A percentile compares a stretch with the other conserved stretches of the same genome.
Evolutionary conservation across 2,797 vertebrate species (phyloP).

Genomic region (Hypotaenidia philippensis): DNA sequence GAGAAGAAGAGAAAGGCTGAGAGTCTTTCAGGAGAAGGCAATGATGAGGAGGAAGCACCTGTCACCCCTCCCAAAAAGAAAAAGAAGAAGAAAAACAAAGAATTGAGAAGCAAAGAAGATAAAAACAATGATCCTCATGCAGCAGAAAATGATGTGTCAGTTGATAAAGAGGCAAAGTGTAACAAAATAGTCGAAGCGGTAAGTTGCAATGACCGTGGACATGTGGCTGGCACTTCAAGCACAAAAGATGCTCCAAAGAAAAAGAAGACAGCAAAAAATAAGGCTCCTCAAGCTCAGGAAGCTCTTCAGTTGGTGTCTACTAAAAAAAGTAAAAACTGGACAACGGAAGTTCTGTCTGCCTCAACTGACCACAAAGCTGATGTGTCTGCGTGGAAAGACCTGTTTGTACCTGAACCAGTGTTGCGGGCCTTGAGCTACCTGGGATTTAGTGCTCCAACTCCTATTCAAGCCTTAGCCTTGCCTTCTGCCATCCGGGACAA

Average conservation of each 20-base stretch:
- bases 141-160: neutral
- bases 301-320: neutral
- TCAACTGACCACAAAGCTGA: conserved; percentile 79
- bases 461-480: conserved; percentile 92
- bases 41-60: conserved; percentile 43
- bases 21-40: conserved; percentile 65
- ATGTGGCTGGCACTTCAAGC: neutral
- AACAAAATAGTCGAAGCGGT: neutral
- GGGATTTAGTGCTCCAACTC: conserved; percentile 92
- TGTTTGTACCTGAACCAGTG: conserved; percentile 90
- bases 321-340: conserved; percentile 89
- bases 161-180: neutral
- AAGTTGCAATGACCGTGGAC: neutral
- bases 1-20: conserved; percentile 73
- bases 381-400: conserved; percentile 90
- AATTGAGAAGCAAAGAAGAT: neutral
- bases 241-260: conserved; percentile 45
- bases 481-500: conserved; percentile 93
- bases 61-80: conserved; percentile 65
- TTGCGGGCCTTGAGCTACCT: conserved; percentile 88
- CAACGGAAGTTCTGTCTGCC: conserved; percentile 75
- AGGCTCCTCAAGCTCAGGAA: neutral
- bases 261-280: conserved; percentile 70
- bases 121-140: neutral
- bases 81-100: conserved; percentile 67